phyloP scores from a whole-genome alignment of 2,113 vertebrate genomes.

The Macrotis lagotis region DNA sequence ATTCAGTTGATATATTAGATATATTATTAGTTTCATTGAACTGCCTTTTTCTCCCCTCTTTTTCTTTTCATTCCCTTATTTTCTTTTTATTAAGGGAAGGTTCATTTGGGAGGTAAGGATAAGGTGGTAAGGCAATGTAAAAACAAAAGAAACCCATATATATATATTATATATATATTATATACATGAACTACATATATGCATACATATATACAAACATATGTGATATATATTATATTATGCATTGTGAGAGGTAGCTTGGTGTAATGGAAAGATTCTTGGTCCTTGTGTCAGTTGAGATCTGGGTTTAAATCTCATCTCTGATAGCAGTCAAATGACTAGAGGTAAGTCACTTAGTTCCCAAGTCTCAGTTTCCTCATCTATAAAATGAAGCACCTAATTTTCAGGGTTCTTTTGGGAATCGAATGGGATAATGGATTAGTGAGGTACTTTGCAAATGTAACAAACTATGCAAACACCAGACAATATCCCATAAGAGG shows the following conservation, averaged over 20 bases:
- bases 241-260: neutral
- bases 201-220: neutral
- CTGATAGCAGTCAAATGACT: neutral
- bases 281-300: neutral
- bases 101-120: neutral
- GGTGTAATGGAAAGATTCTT: neutral
- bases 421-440: neutral
- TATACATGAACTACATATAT: neutral
- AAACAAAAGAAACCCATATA: conserved; percentile 7
- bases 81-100: neutral
- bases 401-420: neutral
- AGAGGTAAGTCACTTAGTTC: neutral
- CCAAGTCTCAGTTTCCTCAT: neutral
- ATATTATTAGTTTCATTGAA: neutral
- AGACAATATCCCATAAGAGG: neutral
- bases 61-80: neutral
- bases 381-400: neutral
- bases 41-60: neutral
- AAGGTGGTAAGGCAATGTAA: conserved; percentile 6
- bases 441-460: neutral
- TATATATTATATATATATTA: neutral
- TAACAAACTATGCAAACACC: neutral
- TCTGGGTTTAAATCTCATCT: neutral
- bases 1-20: neutral
- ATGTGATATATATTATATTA: no score